Conservation (phyloP, 2,797 vertebrate genomes). For the Catharus ustulatus region DNA sequence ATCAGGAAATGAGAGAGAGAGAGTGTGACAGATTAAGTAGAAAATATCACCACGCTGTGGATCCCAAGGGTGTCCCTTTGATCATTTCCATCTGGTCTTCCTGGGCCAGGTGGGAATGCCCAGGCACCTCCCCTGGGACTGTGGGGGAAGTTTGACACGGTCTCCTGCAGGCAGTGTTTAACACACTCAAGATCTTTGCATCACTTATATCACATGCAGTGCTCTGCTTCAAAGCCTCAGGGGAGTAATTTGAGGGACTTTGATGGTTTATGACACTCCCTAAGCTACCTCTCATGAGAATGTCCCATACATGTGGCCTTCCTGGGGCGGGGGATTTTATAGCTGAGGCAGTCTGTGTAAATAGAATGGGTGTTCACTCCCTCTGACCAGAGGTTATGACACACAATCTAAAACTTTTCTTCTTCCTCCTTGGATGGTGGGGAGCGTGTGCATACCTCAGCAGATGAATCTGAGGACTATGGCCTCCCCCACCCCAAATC, state of each 20-base stretch:
- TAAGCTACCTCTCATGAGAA: rapidly evolving
- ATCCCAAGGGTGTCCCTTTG: rapidly evolving
- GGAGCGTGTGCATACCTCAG: not conserved
- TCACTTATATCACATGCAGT: not conserved
- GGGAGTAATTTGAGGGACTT: not conserved
- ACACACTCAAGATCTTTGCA: not conserved
- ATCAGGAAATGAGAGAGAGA: not conserved
- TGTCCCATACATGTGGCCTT: not conserved
- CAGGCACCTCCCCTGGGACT: no score
- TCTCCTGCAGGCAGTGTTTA: not conserved
- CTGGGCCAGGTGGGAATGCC: not conserved
- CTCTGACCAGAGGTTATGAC: rapidly evolving
- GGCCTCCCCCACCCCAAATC: rapidly evolving
- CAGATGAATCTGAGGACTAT: not conserved
- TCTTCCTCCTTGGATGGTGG: no score
- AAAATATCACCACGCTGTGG: rapidly evolving
- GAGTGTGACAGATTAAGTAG: not conserved
- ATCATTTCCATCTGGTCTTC: not conserved
- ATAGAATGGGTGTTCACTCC: not conserved
- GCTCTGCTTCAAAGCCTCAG: not conserved
- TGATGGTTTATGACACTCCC: not conserved
- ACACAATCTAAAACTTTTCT: not conserved
- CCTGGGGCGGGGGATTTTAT: rapidly evolving
- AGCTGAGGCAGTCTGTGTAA: not conserved
- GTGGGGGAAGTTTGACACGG: not conserved